These are phyloP conservation scores for Mirounga angustirostris DNA, from an alignment of 2,113 vertebrate species.

Conservation along the genomic window DNA sequence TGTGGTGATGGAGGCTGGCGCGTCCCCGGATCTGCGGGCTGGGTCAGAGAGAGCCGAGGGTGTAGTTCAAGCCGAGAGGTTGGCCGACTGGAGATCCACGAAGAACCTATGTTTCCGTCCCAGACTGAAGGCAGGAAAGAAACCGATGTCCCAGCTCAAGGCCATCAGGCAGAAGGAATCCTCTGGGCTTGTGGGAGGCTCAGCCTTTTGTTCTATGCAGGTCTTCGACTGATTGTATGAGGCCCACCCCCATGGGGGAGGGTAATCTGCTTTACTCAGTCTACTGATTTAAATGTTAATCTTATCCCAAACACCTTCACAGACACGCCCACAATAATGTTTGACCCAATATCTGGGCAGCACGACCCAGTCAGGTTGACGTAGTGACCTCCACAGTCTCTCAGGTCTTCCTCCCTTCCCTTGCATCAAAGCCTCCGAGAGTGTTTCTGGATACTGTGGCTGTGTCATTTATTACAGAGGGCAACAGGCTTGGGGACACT, in stretches of 20 bases:
- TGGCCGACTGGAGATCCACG: accelerated
- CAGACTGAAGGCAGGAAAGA: background rate
- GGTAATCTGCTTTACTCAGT: no score
- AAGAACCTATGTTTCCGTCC: background rate
- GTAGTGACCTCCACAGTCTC: no score
- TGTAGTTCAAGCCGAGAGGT: background rate
- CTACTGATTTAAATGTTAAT: background rate
- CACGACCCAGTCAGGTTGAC: background rate
- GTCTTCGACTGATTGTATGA: background rate
- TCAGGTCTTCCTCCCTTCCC: background rate
- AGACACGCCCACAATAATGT: background rate
- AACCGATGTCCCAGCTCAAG: background rate
- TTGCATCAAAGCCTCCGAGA: background rate
- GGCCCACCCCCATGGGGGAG: background rate
- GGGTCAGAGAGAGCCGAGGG: accelerated
- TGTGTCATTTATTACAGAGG: accelerated
- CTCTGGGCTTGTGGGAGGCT: background rate
- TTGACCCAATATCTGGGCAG: background rate
- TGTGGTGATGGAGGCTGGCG: accelerated
- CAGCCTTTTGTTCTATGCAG: background rate
- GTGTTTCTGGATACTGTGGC: no score
- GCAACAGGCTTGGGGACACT: accelerated
- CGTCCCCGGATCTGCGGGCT: background rate
- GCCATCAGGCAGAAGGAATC: background rate
- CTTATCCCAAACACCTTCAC: background rate